Conservation (phyloP, 2,797 vertebrate species). For the Tokudaia muenninki region DNA sequence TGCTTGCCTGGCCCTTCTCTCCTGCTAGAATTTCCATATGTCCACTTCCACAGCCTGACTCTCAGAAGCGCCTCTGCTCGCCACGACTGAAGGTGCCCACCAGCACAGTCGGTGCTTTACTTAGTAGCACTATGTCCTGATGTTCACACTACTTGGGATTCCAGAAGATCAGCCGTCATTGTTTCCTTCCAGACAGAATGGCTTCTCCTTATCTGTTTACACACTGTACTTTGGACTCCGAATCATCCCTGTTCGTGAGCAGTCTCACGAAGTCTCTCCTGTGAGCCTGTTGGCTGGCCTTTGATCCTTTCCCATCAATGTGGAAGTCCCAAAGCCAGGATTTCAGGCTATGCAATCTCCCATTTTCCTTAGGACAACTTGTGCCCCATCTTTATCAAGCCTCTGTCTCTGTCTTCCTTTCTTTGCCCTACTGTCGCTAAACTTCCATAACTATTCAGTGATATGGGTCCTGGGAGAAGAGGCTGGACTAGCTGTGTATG, state of each 20-base stretch:
- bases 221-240: background rate
- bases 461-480: background rate
- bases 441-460: background rate
- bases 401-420: background rate
- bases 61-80: background rate
- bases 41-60: background rate
- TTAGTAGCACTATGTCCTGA: background rate
- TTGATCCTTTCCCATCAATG: background rate
- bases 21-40: constrained; percentile 21
- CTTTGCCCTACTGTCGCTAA: background rate
- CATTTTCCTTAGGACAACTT: background rate
- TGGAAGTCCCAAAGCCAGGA: background rate
- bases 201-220: background rate
- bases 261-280: background rate
- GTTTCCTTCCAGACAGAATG: background rate
- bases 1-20: background rate
- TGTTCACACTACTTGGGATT: background rate
- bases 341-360: background rate
- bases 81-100: background rate
- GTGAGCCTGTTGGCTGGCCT: background rate
- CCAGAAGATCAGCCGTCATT: background rate
- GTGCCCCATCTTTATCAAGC: background rate
- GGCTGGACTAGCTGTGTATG: background rate
- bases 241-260: background rate
- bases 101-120: background rate